Evolutionary conservation across 2,113 vertebrate species (phyloP).

Genomic region (Clarias batrachus): DNA sequence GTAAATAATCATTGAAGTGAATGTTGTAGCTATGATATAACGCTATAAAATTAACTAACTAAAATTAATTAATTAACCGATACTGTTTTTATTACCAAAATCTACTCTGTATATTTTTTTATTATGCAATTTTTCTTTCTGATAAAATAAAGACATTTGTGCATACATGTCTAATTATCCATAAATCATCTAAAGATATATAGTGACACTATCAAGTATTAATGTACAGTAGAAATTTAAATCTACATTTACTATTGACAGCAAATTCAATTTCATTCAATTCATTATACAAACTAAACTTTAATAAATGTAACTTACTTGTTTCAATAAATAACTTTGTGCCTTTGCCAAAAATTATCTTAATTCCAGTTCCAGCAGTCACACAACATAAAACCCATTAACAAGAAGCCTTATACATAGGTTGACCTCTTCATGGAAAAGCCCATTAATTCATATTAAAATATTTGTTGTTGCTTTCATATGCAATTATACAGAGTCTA

Average conservation of each 20-base stretch:
- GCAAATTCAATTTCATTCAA: background rate
- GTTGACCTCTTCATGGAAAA: background rate
- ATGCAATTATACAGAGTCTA: background rate
- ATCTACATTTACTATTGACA: background rate
- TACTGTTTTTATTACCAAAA: background rate
- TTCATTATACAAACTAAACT: background rate
- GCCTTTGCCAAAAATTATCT: constrained; percentile 48
- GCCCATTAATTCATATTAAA: background rate
- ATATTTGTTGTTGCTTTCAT: background rate
- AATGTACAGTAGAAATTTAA: background rate
- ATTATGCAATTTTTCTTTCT: background rate
- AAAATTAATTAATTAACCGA: no score
- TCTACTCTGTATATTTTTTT: background rate
- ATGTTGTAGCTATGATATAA: no score
- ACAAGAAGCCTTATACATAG: background rate
- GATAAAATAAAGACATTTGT: background rate
- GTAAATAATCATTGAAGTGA: background rate
- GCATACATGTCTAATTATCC: background rate
- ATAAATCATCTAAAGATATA: background rate
- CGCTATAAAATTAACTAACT: no score
- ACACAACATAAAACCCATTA: constrained; percentile 44
- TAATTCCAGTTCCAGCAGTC: constrained; percentile 42
- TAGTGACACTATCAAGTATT: background rate
- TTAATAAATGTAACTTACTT: constrained; percentile 44
- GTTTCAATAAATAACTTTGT: constrained; percentile 41